Percentiles rank a stretch among this genome's conserved stretches.
These are phyloP conservation scores for Thalassarche chlororhynchos DNA, from an alignment of 2,113 vertebrate species.

Conservation along the genomic window DNA sequence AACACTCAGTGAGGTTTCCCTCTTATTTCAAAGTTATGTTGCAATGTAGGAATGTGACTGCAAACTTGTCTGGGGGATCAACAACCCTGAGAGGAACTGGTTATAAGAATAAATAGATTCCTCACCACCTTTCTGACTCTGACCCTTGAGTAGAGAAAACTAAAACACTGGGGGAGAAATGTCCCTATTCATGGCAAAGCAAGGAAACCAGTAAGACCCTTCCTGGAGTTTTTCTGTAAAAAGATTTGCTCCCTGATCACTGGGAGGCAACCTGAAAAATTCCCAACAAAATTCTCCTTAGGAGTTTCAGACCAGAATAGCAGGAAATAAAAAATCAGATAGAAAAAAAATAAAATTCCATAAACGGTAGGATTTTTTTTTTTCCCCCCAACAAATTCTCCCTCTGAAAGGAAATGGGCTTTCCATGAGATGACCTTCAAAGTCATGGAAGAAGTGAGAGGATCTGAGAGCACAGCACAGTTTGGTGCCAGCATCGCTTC, in stretches of 20 bases:
- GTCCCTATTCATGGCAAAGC: neutral
- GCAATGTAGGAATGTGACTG: neutral
- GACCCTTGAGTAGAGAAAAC: neutral
- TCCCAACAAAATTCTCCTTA: neutral
- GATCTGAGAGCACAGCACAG: neutral
- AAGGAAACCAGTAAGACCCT: neutral
- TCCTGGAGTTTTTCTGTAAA: neutral
- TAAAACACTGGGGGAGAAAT: neutral
- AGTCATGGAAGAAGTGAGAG: neutral
- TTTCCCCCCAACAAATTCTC: neutral
- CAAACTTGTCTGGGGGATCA: neutral
- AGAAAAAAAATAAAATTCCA: neutral
- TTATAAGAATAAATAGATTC: neutral
- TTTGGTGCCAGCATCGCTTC: neutral
- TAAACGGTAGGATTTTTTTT: neutral
- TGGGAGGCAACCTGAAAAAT: neutral
- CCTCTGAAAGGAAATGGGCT: neutral
- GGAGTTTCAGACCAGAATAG: neutral
- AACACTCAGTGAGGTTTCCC: neutral
- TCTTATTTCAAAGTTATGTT: neutral
- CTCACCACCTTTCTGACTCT: neutral
- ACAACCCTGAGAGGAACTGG: neutral
- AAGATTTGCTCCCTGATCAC: neutral
- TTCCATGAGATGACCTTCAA: neutral
- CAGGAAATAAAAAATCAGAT: neutral